phyloP scores from a whole-genome alignment of 2,888 invertebrate species.

The Andrena marginata region DNA sequence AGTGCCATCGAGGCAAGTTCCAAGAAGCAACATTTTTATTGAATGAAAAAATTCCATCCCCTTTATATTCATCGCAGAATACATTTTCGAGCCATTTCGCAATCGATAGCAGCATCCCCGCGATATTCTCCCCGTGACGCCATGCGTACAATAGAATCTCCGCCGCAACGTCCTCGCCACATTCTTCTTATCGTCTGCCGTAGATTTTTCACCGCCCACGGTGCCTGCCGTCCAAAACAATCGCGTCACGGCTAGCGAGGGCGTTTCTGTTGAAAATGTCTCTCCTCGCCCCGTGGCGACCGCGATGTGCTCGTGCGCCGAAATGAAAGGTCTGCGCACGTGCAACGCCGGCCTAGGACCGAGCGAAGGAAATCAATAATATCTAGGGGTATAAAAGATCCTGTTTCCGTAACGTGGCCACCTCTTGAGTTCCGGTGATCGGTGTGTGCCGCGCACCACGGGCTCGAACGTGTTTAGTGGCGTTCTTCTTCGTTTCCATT shows the following conservation, averaged over 20 bases:
- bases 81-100: too few species aligned
- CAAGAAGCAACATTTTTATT: too few species aligned
- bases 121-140: too few species aligned
- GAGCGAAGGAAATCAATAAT: conserved; percentile 75
- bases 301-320: conserved; percentile 55
- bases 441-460: conserved; percentile 65
- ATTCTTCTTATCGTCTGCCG: background rate
- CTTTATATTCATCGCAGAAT: too few species aligned
- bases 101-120: too few species aligned
- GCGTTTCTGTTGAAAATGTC: conserved; percentile 12
- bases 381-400: conserved; percentile 78
- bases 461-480: conserved; percentile 64
- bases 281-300: background rate
- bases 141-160: background rate
- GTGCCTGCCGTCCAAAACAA: background rate
- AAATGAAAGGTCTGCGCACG: conserved; percentile 65
- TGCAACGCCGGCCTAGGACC: conserved; percentile 51
- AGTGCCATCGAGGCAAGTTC: too few species aligned
- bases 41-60: too few species aligned
- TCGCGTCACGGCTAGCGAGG: background rate
- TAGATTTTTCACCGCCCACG: background rate
- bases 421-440: conserved; percentile 72
- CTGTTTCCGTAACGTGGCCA: conserved; percentile 69
- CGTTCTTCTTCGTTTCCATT: conserved; percentile 55
- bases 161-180: background rate